These are phyloP conservation scores for Vireo altiloquus DNA, from an alignment of 2,113 vertebrate genomes.

Conservation along the genomic window DNA sequence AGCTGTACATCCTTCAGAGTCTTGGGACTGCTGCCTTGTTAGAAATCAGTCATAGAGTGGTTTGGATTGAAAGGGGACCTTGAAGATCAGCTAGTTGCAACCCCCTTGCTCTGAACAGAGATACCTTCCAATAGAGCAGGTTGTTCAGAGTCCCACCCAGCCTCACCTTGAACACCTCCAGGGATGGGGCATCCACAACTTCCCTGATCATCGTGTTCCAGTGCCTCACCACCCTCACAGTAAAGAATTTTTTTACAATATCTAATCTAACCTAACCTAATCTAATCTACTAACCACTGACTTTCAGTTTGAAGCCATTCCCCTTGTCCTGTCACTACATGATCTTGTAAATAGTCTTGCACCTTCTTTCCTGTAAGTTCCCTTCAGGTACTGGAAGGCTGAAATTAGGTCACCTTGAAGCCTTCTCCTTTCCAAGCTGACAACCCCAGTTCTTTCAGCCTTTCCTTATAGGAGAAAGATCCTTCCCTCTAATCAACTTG, in stretches of 20 bases:
- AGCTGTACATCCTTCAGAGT: background rate
- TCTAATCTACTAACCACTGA: background rate
- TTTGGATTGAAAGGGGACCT: background rate
- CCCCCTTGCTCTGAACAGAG: background rate
- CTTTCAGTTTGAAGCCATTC: background rate
- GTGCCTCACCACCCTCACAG: background rate
- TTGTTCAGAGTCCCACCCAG: background rate
- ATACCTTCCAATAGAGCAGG: background rate
- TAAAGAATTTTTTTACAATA: background rate
- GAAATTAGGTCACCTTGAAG: background rate
- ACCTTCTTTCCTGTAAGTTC: background rate
- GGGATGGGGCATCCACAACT: background rate
- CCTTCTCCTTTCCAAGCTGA: background rate
- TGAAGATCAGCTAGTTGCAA: background rate
- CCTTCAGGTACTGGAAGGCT: background rate
- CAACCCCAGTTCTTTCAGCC: background rate
- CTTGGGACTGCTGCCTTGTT: background rate
- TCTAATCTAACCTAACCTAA: background rate
- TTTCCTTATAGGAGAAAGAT: background rate
- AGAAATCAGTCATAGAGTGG: background rate
- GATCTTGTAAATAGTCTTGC: background rate
- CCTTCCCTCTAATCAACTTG: background rate
- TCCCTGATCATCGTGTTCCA: background rate
- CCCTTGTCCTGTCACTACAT: background rate
- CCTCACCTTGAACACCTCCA: background rate